Conservation (phyloP, 1,140 invertebrate genomes). For the Agrypnia vestita region DNA sequence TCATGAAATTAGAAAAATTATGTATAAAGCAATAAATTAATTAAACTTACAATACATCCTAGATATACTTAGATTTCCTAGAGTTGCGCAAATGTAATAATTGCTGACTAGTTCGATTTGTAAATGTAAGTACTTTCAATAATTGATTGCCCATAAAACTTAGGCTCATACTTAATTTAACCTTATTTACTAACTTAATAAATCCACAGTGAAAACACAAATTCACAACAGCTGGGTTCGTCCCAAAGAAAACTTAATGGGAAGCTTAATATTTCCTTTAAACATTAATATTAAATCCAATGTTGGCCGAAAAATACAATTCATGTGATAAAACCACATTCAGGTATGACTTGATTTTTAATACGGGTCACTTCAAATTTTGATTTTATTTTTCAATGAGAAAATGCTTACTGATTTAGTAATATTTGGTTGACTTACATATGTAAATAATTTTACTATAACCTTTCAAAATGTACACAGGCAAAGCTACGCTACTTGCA, state of each 20-base stretch:
- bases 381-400: constrained; percentile 7
- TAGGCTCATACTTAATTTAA: constrained; percentile 57
- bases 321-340: constrained; percentile 20
- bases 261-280: constrained; percentile 49
- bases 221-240: constrained; percentile 54
- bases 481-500: constrained; percentile 59
- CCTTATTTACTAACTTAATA: constrained; percentile 56
- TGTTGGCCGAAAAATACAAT: constrained; percentile 32
- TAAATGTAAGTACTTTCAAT: constrained; percentile 74
- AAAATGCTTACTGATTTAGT: constrained; percentile 31
- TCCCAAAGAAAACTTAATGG: constrained; percentile 45
- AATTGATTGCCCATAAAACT: constrained; percentile 66
- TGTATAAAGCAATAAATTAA: constrained; percentile 61
- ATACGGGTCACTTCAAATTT: not conserved
- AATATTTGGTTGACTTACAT: constrained; percentile 42
- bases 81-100: constrained; percentile 73
- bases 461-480: constrained; percentile 51
- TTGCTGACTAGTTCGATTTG: constrained; percentile 71
- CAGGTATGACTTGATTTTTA: constrained; percentile 2
- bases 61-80: constrained; percentile 62
- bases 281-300: constrained; percentile 40
- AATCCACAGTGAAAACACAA: constrained; percentile 54
- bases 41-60: constrained; percentile 60
- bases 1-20: constrained; percentile 57
- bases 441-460: constrained; percentile 37